These are phyloP conservation scores for Tinamus guttatus DNA, from an alignment of 2,113 vertebrate species.

Conservation along the genomic window DNA sequence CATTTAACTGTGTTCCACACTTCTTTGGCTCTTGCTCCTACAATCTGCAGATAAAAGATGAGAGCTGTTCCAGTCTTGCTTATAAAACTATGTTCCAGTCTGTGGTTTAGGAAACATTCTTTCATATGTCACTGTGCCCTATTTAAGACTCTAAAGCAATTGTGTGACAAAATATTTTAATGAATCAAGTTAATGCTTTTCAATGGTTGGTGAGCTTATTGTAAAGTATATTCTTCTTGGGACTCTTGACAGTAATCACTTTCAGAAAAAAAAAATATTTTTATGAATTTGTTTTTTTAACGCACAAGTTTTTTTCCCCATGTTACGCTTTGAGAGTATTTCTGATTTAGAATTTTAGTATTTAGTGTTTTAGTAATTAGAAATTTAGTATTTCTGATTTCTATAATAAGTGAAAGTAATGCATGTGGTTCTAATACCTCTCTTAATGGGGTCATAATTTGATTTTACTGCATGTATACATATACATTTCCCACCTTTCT, in stretches of 20 bases:
- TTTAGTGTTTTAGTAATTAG: too few relatives aligned
- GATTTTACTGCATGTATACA: not conserved
- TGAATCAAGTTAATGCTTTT: not conserved
- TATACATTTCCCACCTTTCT: not conserved
- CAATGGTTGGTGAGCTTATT: not conserved
- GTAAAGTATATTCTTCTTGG: not conserved
- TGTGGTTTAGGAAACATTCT: not conserved
- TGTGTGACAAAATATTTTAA: not conserved
- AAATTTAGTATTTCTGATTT: not conserved
- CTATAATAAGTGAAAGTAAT: not conserved
- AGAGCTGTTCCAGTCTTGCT: not conserved
- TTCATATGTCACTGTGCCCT: not conserved
- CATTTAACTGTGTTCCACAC: not conserved
- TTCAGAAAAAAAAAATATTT: not conserved
- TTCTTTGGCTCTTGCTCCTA: not conserved
- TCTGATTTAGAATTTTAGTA: not conserved
- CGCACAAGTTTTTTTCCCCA: not conserved
- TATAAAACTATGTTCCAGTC: not conserved
- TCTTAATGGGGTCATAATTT: not conserved
- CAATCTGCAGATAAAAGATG: not conserved
- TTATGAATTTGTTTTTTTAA: not conserved
- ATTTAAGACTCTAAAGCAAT: not conserved
- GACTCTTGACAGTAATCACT: not conserved
- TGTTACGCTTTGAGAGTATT: not conserved
- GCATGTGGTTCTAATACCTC: rapidly evolving